These are phyloP conservation scores for Spea hammondii DNA, from an alignment of 2,797 vertebrate species.

Conservation along the genomic window DNA sequence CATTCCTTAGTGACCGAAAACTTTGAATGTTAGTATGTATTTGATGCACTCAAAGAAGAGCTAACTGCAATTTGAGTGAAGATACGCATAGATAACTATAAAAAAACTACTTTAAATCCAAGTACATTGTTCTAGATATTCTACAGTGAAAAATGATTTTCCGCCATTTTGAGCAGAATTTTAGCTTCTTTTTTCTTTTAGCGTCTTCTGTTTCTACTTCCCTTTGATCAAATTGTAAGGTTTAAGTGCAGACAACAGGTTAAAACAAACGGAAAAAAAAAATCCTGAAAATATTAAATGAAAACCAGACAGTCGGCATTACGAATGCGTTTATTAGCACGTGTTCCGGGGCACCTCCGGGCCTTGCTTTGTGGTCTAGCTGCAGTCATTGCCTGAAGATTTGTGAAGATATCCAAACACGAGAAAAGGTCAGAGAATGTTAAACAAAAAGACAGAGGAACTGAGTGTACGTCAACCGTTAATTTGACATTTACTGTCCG, in stretches of 20 bases:
- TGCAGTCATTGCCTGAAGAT: conserved; percentile 47
- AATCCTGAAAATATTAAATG: conserved; percentile 7
- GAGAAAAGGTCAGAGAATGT: conserved; percentile 53
- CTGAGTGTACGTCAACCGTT: conserved; percentile 45
- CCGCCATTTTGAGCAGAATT: no score
- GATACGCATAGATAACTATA: no score
- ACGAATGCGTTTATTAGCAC: neutral
- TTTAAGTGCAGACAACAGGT: neutral
- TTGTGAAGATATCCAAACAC: conserved; percentile 52
- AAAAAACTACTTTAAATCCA: no score
- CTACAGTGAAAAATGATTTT: no score
- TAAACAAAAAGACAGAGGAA: conserved; percentile 50
- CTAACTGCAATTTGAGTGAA: no score
- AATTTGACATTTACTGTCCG: conserved; percentile 49
- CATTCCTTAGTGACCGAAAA: no score
- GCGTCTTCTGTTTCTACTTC: no score
- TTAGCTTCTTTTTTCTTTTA: no score
- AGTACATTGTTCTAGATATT: no score
- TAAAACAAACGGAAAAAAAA: neutral
- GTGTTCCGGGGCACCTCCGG: conserved; percentile 16
- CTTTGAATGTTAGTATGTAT: no score
- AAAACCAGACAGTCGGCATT: neutral
- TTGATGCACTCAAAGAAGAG: no score
- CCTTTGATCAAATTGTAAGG: no score
- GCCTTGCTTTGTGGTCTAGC: conserved; percentile 21